phyloP scores from a whole-genome alignment of 2,797 vertebrate species.

The Bovichtus variegatus region DNA sequence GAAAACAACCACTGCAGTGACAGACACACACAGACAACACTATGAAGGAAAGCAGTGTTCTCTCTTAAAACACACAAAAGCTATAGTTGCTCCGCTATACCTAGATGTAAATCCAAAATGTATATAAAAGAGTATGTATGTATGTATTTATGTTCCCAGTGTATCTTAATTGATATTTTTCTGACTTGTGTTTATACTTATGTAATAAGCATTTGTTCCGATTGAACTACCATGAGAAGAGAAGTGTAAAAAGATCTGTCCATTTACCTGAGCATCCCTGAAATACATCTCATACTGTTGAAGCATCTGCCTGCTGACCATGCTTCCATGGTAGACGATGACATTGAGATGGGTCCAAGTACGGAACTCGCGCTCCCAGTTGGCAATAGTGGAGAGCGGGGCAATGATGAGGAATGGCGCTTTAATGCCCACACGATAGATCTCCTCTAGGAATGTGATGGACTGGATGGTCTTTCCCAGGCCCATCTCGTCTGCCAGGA shows the following conservation, averaged over 20 bases:
- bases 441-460: conserved; percentile 97
- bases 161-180: too few species aligned
- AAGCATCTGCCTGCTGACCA: conserved; percentile 99
- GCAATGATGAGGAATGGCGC: conserved; percentile 98
- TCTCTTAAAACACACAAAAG: background rate
- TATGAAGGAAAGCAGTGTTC: background rate
- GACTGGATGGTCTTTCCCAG: conserved; percentile 99
- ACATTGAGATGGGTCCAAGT: conserved; percentile 97
- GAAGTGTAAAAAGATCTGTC: background rate
- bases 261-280: conserved; percentile 94
- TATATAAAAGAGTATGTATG: too few species aligned
- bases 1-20: conserved; percentile 14
- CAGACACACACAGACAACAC: background rate
- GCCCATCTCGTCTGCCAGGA: conserved; percentile 99
- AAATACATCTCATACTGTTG: conserved; percentile 99
- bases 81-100: background rate
- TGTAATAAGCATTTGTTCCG: background rate
- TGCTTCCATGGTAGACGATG: conserved; percentile 97
- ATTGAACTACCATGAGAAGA: too few species aligned
- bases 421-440: conserved; percentile 91
- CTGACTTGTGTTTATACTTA: too few species aligned
- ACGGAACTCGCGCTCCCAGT: conserved; percentile 98
- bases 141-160: too few species aligned
- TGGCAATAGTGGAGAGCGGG: conserved; percentile 97
- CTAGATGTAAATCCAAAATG: background rate